Percentiles rank a stretch among this genome's conserved stretches.
phyloP scores from a whole-genome alignment of 2,797 vertebrate species.

The Pantherophis alleghaniensis region DNA sequence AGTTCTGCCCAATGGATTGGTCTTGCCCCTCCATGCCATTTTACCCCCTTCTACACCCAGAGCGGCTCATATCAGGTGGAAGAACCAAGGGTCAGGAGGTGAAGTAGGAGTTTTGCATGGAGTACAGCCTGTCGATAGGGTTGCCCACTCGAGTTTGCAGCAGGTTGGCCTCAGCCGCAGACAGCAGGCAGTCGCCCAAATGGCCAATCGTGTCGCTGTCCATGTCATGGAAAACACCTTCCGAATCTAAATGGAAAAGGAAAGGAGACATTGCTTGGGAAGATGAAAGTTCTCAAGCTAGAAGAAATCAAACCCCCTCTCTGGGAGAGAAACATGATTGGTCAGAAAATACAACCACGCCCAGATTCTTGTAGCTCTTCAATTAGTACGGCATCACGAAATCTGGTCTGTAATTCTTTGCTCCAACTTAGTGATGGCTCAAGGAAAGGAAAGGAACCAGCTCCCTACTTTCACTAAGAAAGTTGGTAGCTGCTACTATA shows the following conservation, averaged over 20 bases:
- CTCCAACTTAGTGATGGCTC: not conserved
- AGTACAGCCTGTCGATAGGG: slow-evolving; percentile 91
- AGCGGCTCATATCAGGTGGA: not conserved
- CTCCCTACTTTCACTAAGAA: not conserved
- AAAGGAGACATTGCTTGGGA: too few relatives aligned
- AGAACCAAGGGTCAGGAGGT: slow-evolving; percentile 81
- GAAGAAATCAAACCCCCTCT: not conserved
- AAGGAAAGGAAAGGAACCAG: not conserved
- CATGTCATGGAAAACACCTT: slow-evolving; percentile 88
- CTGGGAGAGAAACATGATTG: not conserved
- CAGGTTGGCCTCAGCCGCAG: slow-evolving; percentile 78
- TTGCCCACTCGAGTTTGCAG: slow-evolving; percentile 84
- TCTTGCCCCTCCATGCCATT: not conserved
- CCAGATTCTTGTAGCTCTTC: not conserved
- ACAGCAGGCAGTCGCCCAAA: slow-evolving; percentile 86
- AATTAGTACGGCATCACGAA: not conserved
- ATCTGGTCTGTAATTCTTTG: not conserved
- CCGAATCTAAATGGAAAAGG: slow-evolving; percentile 74
- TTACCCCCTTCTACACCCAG: not conserved
- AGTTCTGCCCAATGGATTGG: slow-evolving; percentile 24
- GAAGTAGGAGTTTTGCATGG: slow-evolving; percentile 95
- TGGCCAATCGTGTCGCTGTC: slow-evolving; percentile 85
- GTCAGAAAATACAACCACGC: not conserved
- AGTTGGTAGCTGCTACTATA: not conserved
- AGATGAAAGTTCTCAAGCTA: too few relatives aligned